A percentile compares a stretch with the other conserved stretches of the same genome.
These are phyloP conservation scores for Volucella bombylans DNA, from an alignment of 2,888 invertebrate genomes.

Conservation along the genomic window DNA sequence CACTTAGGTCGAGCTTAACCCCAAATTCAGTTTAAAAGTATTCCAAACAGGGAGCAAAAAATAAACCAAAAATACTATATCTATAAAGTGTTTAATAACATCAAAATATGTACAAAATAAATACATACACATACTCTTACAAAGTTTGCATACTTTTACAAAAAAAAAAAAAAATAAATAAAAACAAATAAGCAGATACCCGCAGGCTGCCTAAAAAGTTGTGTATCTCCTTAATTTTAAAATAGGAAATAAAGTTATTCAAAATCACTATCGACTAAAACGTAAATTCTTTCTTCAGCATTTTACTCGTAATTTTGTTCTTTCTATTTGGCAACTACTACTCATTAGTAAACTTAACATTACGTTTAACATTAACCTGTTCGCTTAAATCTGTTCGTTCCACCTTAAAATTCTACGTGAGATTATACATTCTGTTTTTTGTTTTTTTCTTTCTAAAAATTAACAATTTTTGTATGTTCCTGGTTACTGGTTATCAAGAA, in stretches of 20 bases:
- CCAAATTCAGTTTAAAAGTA: too few relatives aligned
- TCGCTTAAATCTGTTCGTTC: conserved; percentile 38
- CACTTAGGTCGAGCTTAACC: too few relatives aligned
- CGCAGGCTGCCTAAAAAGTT: conserved; percentile 2
- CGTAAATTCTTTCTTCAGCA: conserved; percentile 27
- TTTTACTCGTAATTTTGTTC: conserved; percentile 16
- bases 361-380: conserved; percentile 15
- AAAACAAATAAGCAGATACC: conserved; percentile 10
- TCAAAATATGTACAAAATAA: conserved; percentile 71
- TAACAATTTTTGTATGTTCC: neutral
- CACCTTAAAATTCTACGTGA: conserved; percentile 31
- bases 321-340: conserved; percentile 30
- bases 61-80: neutral
- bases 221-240: conserved; percentile 32
- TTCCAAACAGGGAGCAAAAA: too few relatives aligned
- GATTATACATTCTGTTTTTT: conserved; percentile 32
- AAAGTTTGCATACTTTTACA: conserved; percentile 6
- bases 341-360: conserved; percentile 3
- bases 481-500: neutral
- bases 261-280: conserved; percentile 24
- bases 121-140: conserved; percentile 57
- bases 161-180: conserved; percentile 1
- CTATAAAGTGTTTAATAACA: conserved; percentile 38
- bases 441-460: conserved; percentile 22
- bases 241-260: conserved; percentile 21